phyloP scores from a whole-genome alignment of 2,888 invertebrate species.

The Spodoptera exigua region DNA sequence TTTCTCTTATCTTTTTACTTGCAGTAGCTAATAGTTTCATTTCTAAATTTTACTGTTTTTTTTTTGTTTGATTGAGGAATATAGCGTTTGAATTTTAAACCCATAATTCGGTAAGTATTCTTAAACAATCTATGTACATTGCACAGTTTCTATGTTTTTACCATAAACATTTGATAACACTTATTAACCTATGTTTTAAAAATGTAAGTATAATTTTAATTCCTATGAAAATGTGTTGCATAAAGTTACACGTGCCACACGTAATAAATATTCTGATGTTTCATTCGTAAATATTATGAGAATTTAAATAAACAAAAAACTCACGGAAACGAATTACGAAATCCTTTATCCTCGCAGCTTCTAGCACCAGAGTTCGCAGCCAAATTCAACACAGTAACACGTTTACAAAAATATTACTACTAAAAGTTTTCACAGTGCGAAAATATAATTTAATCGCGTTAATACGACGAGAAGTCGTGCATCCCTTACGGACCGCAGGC shows the following conservation, averaged over 20 bases:
- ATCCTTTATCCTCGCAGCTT: constrained; percentile 61
- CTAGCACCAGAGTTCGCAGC: constrained; percentile 38
- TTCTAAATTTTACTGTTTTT: constrained; percentile 9
- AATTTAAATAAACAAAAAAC: constrained; percentile 33
- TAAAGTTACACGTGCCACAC: no score
- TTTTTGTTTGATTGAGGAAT: constrained; percentile 33
- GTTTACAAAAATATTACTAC: constrained; percentile 45
- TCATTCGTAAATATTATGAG: no score
- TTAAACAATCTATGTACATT: background rate
- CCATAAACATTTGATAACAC: background rate
- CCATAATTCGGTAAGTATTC: background rate
- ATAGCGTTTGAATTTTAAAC: constrained; percentile 10
- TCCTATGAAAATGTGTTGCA: no score
- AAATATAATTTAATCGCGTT: constrained; percentile 63
- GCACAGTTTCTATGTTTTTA: background rate
- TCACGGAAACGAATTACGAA: constrained; percentile 56
- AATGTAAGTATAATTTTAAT: no score
- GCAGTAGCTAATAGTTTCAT: constrained; percentile 7
- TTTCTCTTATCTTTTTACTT: background rate
- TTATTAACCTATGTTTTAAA: no score
- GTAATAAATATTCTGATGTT: no score
- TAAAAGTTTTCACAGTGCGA: constrained; percentile 53
- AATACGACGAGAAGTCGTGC: constrained; percentile 63
- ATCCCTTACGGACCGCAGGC: constrained; percentile 66
- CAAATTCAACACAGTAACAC: constrained; percentile 68